Evolutionary conservation across 2,888 invertebrate species (phyloP).

Genomic region (Tortricodes alternella): DNA sequence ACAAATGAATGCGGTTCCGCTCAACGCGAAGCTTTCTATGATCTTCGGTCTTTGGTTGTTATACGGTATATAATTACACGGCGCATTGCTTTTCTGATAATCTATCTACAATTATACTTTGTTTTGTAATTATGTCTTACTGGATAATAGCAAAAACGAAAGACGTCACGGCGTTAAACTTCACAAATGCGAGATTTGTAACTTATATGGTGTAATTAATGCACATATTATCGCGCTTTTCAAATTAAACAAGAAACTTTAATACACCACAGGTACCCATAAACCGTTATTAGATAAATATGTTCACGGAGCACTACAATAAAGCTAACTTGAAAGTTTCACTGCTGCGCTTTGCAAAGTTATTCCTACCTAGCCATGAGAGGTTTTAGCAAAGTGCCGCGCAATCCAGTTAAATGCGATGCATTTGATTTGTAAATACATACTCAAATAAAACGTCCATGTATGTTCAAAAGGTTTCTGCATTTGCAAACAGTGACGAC

Average conservation of each 20-base stretch:
- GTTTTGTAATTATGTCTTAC: no score
- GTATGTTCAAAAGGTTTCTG: no score
- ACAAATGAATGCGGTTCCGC: conserved; percentile 46
- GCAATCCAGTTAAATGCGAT: not conserved
- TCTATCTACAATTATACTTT: not conserved
- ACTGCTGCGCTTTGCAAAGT: not conserved
- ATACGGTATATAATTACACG: conserved; percentile 20
- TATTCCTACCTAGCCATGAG: not conserved
- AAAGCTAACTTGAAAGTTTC: conserved; percentile 13
- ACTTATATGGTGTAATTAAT: no score
- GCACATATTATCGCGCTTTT: no score
- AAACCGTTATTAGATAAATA: conserved; percentile 18
- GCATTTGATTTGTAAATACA: not conserved
- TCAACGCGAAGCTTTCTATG: conserved; percentile 50
- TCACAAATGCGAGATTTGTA: no score
- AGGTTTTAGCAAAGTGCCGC: not conserved
- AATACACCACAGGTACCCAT: not conserved
- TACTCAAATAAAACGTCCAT: not conserved
- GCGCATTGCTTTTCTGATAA: conserved; percentile 1
- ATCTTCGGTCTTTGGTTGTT: conserved; percentile 41
- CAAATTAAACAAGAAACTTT: no score
- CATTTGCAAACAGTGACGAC: conserved; percentile 2
- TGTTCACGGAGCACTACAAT: conserved; percentile 13
- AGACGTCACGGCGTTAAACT: no score
- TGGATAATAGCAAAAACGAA: no score